These are phyloP conservation scores for Lytechinus variegatus DNA, from an alignment of 35 echinoderm and acorn worm species.

Conservation along the genomic window DNA sequence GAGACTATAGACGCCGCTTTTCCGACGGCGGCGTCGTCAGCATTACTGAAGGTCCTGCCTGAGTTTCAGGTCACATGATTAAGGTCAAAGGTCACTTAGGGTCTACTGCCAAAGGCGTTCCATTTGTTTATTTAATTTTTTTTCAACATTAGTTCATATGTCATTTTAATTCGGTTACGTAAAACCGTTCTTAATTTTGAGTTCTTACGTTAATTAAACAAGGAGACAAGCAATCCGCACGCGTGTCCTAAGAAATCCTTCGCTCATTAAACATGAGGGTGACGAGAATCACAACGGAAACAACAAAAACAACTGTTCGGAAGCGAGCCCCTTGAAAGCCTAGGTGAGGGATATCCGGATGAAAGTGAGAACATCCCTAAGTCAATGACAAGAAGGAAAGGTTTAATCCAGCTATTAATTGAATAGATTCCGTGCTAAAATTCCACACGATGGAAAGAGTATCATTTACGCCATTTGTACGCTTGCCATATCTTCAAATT, in stretches of 20 bases:
- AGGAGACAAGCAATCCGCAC: neutral
- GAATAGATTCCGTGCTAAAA: neutral
- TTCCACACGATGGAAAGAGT: neutral
- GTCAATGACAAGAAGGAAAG: neutral
- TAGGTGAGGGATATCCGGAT: conserved; percentile 39
- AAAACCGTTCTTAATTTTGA: neutral
- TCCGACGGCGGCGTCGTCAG: too few species aligned
- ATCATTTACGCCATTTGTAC: too few species aligned
- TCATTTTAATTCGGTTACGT: neutral
- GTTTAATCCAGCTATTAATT: neutral
- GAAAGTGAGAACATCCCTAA: neutral
- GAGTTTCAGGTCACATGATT: too few species aligned
- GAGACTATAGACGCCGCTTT: too few species aligned
- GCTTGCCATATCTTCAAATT: neutral
- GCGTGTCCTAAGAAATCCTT: neutral
- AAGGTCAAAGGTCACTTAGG: too few species aligned
- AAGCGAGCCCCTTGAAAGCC: neutral
- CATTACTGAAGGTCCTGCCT: too few species aligned
- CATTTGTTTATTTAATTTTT: neutral
- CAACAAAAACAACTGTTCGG: conserved; percentile 20
- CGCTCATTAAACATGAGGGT: neutral
- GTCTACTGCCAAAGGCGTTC: too few species aligned
- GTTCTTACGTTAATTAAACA: neutral
- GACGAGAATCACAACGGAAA: conserved; percentile 14
- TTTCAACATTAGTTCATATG: too few species aligned